Base-by-base conservation (phyloP, 2,797 vertebrate species). In the Clarias pachynema region DNA sequence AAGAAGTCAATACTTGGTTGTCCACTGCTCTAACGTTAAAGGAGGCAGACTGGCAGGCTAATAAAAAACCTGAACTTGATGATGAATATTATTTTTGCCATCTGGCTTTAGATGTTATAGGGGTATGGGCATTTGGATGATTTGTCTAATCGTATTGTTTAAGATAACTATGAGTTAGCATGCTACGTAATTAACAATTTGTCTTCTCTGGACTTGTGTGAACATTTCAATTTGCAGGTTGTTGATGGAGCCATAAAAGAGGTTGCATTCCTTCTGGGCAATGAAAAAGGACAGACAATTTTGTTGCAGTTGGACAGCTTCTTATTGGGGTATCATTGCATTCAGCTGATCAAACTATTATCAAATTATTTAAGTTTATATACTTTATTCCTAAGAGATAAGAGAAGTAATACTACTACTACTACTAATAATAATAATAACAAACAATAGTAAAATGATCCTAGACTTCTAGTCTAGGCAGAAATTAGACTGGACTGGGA, bases 41-140 rank as follows among this genome's bases (percentile, higher is more conserved):
- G 90, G 91, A 94, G 7, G 86, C 93, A 53, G 90, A 22, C 34
- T 98, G 97, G 97, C 89, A 88, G 88, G 89, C 89, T 56, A 94
- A 92, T 9, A 60, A 57, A 22, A 91, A 88, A 53, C 96, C 97
- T 0, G 94, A 96, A 66, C 90, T 92, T 81, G 80, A 96, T 4
- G 94, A 96, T 8, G 89, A 90, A 0, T 93, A 90, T 90, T 96
- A 91, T 90, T 96, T 96, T 92, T 96, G 95, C 31, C 95, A 95
- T 7, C 91, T 98, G 56, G 94, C 95, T 60, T 92, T 97, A 3
- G 95, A 97, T 77, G 90, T 96, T 88, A 95, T 98, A 81, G 96
- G 96, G 95, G 97, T 98, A 94, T 89, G 81, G 15, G 2, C 12
- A 62, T 31, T 7, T 63, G 5, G 12, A 69, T 66, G 8, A 5